Evolutionary conservation across 2,113 vertebrate genomes (phyloP).

Genomic region (Microtus oregoni): DNA sequence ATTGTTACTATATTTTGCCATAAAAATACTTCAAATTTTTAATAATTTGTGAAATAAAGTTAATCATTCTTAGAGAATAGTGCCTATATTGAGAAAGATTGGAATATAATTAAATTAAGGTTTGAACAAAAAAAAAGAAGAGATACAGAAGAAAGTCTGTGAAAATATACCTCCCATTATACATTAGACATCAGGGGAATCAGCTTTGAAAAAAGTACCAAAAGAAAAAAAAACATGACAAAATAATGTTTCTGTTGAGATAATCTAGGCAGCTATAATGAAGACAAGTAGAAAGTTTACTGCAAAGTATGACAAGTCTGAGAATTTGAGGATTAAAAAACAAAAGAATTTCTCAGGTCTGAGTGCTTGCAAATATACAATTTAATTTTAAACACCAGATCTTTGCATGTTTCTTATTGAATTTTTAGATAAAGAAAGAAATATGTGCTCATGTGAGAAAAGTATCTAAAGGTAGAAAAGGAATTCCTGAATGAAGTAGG

Average conservation of each 20-base stretch:
- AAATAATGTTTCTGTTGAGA: neutral
- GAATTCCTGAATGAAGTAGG: neutral
- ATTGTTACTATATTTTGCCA: neutral
- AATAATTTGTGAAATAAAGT: neutral
- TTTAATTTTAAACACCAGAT: neutral
- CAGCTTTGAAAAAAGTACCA: neutral
- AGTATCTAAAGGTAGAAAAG: neutral
- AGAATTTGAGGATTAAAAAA: neutral
- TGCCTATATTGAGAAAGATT: neutral
- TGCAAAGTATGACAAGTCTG: neutral
- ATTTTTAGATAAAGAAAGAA: neutral
- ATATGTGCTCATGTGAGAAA: neutral
- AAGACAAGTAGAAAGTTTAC: neutral
- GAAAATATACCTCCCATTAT: neutral
- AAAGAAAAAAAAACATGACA: neutral
- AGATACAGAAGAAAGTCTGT: neutral
- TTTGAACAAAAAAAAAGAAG: neutral
- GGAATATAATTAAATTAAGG: neutral
- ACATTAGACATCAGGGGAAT: neutral
- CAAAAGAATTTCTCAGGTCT: neutral
- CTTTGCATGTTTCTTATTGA: neutral
- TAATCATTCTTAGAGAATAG: neutral
- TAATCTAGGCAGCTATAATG: neutral
- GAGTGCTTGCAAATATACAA: neutral
- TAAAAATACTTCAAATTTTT: slow-evolving; percentile 14